Percentiles rank a stretch among this genome's conserved stretches.
phyloP scores from a whole-genome alignment of 2,113 vertebrate species.

The Oryzias javanicus region DNA sequence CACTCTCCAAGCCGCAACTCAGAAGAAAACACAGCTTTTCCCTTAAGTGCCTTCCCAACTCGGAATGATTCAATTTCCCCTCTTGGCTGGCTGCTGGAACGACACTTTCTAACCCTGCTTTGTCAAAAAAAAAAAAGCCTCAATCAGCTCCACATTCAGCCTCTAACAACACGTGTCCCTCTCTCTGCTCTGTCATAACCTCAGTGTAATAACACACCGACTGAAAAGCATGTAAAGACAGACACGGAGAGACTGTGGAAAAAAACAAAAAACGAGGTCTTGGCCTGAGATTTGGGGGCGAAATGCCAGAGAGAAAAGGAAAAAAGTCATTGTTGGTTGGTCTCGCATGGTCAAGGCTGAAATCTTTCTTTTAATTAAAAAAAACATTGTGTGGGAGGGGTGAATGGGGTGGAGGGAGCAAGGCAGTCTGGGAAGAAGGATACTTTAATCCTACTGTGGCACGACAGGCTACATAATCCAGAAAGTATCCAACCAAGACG shows the following conservation, averaged over 20 bases:
- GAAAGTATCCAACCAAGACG: slow-evolving; percentile 23
- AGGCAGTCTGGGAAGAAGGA: slow-evolving; percentile 55
- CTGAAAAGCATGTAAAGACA: slow-evolving; percentile 29
- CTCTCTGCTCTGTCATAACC: slow-evolving; percentile 43
- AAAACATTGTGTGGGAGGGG: slow-evolving; percentile 68
- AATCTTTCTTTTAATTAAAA: slow-evolving; percentile 77
- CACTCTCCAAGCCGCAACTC: slow-evolving; percentile 51
- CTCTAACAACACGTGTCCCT: slow-evolving; percentile 34
- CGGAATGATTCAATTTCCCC: slow-evolving; percentile 75
- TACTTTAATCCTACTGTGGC: slow-evolving; percentile 74
- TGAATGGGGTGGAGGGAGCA: slow-evolving; percentile 30
- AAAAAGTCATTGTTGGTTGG: slow-evolving; percentile 42
- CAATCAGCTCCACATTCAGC: slow-evolving; percentile 43
- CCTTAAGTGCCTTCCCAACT: slow-evolving; percentile 57
- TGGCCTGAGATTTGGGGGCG: slow-evolving; percentile 31
- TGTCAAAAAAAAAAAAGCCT: slow-evolving; percentile 28
- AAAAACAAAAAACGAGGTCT: slow-evolving; percentile 3
- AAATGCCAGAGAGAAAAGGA: slow-evolving; percentile 43
- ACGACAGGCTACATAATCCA: slow-evolving; percentile 61
- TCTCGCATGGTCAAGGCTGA: slow-evolving; percentile 45
- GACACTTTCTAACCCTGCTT: slow-evolving; percentile 58
- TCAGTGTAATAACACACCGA: slow-evolving; percentile 18
- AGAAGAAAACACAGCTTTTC: slow-evolving; percentile 53
- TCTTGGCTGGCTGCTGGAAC: slow-evolving; percentile 58
- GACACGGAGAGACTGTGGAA: slow-evolving; percentile 4